Evolutionary conservation across 2,888 invertebrate genomes (phyloP), one percentile per base, ranked within the genome.

Genomic region (Ichneumon xanthorius): DNA sequence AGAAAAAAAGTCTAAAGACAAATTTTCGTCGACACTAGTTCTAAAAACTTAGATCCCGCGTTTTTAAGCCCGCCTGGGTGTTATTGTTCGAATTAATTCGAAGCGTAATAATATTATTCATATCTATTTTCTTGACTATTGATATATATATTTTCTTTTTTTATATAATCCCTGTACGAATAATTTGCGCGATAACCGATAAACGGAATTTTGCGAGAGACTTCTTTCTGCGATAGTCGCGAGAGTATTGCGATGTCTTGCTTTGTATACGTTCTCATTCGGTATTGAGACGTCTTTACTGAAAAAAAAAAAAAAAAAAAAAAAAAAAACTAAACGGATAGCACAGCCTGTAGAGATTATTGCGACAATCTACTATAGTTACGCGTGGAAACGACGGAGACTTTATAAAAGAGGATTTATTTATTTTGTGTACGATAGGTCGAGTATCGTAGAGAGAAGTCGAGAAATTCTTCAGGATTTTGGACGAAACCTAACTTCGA

Each of bases 391-490:
- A 53, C 53, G 19, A 53, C n/a, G 19, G 19, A 19, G 7, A 53
- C 53, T 19, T 53, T 19, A 19, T n/a, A 53, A 19, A 7, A 53
- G 53, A 53, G 53, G 37, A 55, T 33, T 72, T 72, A 72, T 72
- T 72, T 72, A 72, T 72, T 72, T 72, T 72, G 33, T 72, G 55
- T 55, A 40, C 55, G 37, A 65, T 33, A 65, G 37, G 6, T 6
- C 16, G 33, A 11, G 2, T 30, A 71, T 30, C 26, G 53, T 16
- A n/a, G n/a, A 71, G 19, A 55, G 33, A 19, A 30, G 55, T n/a
- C n/a, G 30, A 16, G 7, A 58, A 22, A 58, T 11, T 55, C 37
- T 72, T 33, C 16, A 19, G 37, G n/a, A 71, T 37, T 37, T 7
- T n/a, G 70, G 26, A 70, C 50, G 33, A 70, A 70, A 37, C 37